phyloP scores from a whole-genome alignment of 2,113 vertebrate species.

The Anas platyrhynchos region DNA sequence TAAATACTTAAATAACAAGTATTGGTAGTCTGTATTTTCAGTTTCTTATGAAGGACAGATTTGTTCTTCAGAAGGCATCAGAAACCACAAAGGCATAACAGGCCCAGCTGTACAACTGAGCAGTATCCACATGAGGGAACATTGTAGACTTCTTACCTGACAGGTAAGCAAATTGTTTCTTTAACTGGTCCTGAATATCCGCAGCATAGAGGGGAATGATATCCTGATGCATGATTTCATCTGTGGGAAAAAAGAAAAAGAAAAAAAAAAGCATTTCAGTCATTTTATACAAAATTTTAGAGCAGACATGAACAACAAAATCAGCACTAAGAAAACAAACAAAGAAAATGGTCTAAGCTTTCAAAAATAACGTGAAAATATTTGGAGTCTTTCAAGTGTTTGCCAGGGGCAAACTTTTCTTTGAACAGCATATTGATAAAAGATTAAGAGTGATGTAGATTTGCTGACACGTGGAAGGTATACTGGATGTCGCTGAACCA shows the following conservation, averaged over 20 bases:
- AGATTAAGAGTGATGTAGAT: neutral
- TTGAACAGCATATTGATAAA: neutral
- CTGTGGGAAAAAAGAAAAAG: neutral
- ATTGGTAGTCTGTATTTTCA: neutral
- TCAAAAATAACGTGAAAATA: neutral
- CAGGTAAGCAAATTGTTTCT: constrained; percentile 92
- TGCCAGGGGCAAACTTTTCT: neutral
- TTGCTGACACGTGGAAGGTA: neutral
- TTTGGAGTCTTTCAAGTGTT: neutral
- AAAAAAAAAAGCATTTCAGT: neutral
- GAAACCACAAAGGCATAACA: neutral
- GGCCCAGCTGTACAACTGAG: neutral
- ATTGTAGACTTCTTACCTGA: constrained; percentile 83
- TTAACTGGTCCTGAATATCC: constrained; percentile 92
- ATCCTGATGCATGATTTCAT: constrained; percentile 98
- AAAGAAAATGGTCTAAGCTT: neutral
- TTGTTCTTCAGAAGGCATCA: neutral
- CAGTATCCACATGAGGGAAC: neutral
- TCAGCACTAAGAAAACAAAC: neutral
- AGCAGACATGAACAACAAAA: neutral
- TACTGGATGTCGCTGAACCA: neutral
- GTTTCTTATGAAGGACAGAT: neutral
- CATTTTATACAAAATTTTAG: neutral
- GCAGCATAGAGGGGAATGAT: constrained; percentile 86
- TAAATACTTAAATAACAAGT: neutral